A percentile compares a stretch with the other conserved stretches of the same genome.
Conservation (phyloP, 1,140 invertebrate genomes). For the Lordiphosa mommai region DNA sequence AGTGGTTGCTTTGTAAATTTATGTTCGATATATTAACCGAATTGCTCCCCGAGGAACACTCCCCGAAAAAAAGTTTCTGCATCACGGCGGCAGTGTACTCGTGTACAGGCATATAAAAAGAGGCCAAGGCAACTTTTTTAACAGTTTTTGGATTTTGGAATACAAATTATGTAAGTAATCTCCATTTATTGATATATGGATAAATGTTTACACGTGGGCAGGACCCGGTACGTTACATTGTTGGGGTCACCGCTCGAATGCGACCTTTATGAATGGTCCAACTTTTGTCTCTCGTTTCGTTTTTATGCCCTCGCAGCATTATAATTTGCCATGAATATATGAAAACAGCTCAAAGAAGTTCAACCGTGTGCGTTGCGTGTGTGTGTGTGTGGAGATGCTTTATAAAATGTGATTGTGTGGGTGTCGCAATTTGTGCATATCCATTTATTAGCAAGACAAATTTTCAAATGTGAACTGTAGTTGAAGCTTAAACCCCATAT, state of each 20-base stretch:
- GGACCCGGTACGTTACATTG: conserved; percentile 17
- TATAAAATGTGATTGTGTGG: conserved; percentile 35
- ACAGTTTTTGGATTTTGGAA: conserved; percentile 76
- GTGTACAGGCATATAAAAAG: conserved; percentile 30
- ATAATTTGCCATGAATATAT: conserved; percentile 76
- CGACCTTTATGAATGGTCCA: conserved; percentile 64
- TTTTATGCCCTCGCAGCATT: conserved; percentile 56
- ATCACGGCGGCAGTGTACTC: conserved; percentile 26
- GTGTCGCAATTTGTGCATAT: conserved; percentile 4
- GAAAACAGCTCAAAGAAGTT: conserved; percentile 54
- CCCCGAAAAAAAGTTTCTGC: conserved; percentile 9
- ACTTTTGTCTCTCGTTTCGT: conserved; percentile 59
- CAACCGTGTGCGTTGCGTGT: conserved; percentile 31
- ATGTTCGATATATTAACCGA: conserved; percentile 75
- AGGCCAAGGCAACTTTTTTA: conserved; percentile 64
- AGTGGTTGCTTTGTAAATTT: conserved; percentile 74
- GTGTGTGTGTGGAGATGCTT: conserved; percentile 36
- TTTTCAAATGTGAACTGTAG: too few relatives aligned
- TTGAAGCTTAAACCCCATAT: too few relatives aligned
- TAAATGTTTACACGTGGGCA: conserved; percentile 42
- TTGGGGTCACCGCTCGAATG: conserved; percentile 31
- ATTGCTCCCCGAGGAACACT: conserved; percentile 74
- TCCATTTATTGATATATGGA: conserved; percentile 69
- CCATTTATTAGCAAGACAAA: conserved; percentile 1
- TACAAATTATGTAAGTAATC: conserved; percentile 77